Conservation (phyloP, 1,140 invertebrate species). For the Sarcophaga bullata region DNA sequence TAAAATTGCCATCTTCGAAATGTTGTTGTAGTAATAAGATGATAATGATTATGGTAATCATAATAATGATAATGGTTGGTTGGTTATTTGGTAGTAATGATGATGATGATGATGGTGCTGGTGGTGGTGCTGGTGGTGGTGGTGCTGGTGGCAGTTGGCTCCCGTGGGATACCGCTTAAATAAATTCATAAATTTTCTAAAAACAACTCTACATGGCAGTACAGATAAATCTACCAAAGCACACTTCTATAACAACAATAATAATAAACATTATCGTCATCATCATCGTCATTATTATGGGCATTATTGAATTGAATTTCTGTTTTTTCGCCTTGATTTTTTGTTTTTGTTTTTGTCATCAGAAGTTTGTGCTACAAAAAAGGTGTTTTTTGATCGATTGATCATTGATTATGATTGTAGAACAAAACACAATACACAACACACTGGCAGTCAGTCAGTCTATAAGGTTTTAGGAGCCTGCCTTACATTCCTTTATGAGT, state of each 20-base stretch:
- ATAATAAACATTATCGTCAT: too few species aligned
- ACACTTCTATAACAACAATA: not conserved
- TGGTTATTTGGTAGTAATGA: not conserved
- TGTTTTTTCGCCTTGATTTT: not conserved
- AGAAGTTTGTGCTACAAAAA: not conserved
- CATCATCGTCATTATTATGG: not conserved
- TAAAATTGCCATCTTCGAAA: too few species aligned
- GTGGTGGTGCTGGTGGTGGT: too few species aligned
- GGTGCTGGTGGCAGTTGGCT: not conserved
- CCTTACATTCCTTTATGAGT: not conserved
- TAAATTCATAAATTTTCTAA: not conserved
- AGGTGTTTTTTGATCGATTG: conserved; percentile 42
- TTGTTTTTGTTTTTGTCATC: not conserved
- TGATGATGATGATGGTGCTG: too few species aligned
- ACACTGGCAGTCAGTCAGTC: not conserved
- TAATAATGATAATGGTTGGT: not conserved
- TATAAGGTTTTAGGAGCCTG: not conserved
- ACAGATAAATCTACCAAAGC: conserved; percentile 11
- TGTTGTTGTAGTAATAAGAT: not conserved
- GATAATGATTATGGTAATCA: not conserved
- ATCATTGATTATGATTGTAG: conserved; percentile 29
- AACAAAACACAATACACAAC: not conserved
- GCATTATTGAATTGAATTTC: not conserved
- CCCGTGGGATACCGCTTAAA: conserved; percentile 8
- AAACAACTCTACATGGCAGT: not conserved